Base-by-base conservation (phyloP, 2,113 vertebrate genomes). In the Gobio gobio region DNA sequence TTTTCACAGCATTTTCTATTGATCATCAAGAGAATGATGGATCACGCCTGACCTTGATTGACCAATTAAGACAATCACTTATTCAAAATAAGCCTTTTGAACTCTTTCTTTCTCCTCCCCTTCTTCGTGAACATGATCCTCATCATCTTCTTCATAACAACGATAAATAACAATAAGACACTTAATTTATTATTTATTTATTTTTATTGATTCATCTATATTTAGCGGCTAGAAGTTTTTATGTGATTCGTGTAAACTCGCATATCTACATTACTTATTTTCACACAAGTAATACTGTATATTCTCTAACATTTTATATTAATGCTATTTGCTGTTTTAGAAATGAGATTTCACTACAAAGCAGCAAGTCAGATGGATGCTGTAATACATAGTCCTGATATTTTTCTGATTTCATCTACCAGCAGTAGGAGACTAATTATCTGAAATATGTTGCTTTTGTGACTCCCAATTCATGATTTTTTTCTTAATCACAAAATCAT, bases 401-500 rank as follows among this genome's bases (percentile, higher is more conserved):
- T 43, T 43, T 43, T 43, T 40, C 56, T 78, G 18, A 79, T 45
- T 79, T n/a, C 20, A 24, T 59, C 16, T 22, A 36, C 74, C 14
- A 56, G 47, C 20, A 78, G 49, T 43, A 40, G 8, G 22, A 45
- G 3, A 63, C 56, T 79, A 43, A 36, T 56, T 16, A 43, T 22
- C 66, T 68, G 29, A 40, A 78, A 45, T 61, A 12, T 4, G 9
- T 63, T 22, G 22, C 43, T 14, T n/a, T 78, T 26, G 36, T 26
- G 7, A 51, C 24, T 49, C 16, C 9, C 40, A 6, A 33, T 51
- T 29, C 49, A 56, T 77, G 74, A 56, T 36, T 54, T 56, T 54
- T 36, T 22, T 29, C 49, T 36, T 56, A 77, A 77, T 77, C 49
- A 51, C 49, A 54, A 56, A 77, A 77, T 45, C 26, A 75, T 70